phyloP scores from a whole-genome alignment of 2,113 vertebrate genomes.

The Lipophrys pholis region DNA sequence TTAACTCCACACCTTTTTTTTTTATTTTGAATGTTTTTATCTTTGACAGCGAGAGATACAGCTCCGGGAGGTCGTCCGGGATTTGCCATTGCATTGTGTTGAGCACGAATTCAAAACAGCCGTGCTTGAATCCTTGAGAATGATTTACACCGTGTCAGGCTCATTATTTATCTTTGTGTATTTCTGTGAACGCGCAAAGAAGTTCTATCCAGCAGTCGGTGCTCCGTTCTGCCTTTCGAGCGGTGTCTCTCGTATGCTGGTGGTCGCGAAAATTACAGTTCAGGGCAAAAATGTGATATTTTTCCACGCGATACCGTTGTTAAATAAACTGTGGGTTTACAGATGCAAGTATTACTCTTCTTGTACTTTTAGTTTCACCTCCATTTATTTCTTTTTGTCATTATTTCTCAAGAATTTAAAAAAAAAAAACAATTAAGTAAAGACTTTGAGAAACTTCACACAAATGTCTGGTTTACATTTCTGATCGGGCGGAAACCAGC shows the following conservation, averaged over 20 bases:
- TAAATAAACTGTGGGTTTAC: no score
- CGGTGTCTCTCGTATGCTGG: slow-evolving; percentile 3
- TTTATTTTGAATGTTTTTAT: no score
- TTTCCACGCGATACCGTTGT: no score
- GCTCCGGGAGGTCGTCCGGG: background rate
- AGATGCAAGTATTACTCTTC: no score
- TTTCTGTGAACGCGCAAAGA: background rate
- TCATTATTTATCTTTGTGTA: slow-evolving; percentile 9
- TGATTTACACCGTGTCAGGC: background rate
- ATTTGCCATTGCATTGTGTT: background rate
- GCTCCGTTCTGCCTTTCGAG: slow-evolving; percentile 30
- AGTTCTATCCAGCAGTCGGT: slow-evolving; percentile 25
- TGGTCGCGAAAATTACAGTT: slow-evolving; percentile 10
- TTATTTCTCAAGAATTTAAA: no score
- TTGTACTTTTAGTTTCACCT: no score
- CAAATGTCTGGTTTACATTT: slow-evolving; percentile 19
- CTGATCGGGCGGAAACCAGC: background rate
- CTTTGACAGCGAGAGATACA: background rate
- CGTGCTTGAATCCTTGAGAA: background rate
- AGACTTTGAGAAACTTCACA: background rate
- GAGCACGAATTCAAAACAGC: no score
- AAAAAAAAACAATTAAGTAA: no score
- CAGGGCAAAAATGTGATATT: slow-evolving; percentile 15
- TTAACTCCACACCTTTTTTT: no score
- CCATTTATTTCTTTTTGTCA: no score